Evolutionary conservation across 1,140 invertebrate genomes (phyloP).

Genomic region (Nebria ingens): DNA sequence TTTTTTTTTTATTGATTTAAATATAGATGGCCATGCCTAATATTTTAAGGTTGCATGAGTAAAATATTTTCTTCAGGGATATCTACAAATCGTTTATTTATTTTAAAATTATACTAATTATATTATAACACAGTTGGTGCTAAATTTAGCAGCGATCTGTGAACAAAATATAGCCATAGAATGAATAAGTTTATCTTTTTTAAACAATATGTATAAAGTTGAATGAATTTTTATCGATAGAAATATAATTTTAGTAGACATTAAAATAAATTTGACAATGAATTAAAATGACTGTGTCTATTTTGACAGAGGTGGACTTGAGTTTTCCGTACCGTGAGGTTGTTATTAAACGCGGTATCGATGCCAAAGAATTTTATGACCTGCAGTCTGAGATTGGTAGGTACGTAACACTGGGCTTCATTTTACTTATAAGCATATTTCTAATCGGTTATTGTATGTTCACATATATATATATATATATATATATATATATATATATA

Average conservation of each 20-base stretch:
- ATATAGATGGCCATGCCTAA: too few relatives aligned
- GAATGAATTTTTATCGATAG: conserved; percentile 10
- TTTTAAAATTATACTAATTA: too few relatives aligned
- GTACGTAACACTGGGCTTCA: conserved; percentile 36
- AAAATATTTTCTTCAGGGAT: too few relatives aligned
- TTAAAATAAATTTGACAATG: conserved; percentile 11
- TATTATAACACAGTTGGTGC: too few relatives aligned
- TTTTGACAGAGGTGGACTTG: conserved; percentile 67
- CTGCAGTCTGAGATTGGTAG: conserved; percentile 69
- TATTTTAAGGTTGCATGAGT: too few relatives aligned
- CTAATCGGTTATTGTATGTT: too few relatives aligned
- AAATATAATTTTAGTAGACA: conserved; percentile 9
- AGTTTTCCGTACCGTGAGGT: conserved; percentile 77
- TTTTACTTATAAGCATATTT: conserved; percentile 11
- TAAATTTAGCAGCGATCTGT: conserved; percentile 2
- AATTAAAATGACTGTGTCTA: conserved; percentile 21
- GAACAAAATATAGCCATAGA: too few relatives aligned
- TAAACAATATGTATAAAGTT: conserved; percentile 13
- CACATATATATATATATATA: conserved; percentile 17
- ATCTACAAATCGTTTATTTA: too few relatives aligned
- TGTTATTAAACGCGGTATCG: conserved; percentile 58
- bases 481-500: conserved; percentile 10
- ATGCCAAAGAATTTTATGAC: conserved; percentile 71
- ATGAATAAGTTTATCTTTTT: conserved; percentile 3
- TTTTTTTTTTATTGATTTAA: too few relatives aligned